phyloP scores from a whole-genome alignment of 1,140 invertebrate genomes.

The Pogonomyrmex barbatus region DNA sequence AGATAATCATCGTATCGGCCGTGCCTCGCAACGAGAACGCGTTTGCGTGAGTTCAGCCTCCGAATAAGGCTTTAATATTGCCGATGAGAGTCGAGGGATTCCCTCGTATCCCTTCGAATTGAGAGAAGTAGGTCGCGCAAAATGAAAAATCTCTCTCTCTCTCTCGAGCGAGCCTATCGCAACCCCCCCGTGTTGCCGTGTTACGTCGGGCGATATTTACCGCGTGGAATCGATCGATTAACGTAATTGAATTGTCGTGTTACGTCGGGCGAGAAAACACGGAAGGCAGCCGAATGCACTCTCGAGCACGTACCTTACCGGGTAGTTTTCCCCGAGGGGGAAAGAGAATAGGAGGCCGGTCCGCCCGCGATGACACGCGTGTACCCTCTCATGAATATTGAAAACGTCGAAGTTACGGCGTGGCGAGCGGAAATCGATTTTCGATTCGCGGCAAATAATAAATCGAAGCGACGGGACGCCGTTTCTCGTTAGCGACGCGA shows the following conservation, averaged over 20 bases:
- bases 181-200: neutral
- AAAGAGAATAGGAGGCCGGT: neutral
- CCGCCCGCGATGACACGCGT: neutral
- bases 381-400: conserved; percentile 44
- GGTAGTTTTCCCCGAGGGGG: neutral
- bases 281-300: neutral
- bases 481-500: neutral
- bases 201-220: conserved; percentile 30
- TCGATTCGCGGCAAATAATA: conserved; percentile 22
- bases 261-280: conserved; percentile 49
- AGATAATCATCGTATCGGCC: conserved; percentile 10
- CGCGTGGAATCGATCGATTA: conserved; percentile 60
- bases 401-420: neutral
- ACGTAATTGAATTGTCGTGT: conserved; percentile 64
- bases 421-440: neutral
- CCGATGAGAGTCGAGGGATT: conserved; percentile 3
- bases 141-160: neutral
- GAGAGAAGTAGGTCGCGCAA: neutral
- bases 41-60: conserved; percentile 6
- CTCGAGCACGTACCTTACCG: conserved; percentile 23
- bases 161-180: conserved; percentile 10
- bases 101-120: neutral
- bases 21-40: neutral
- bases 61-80: conserved; percentile 42
- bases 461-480: neutral